Base-by-base conservation (phyloP, 2,888 invertebrate species). In the Drosophila rellima region DNA sequence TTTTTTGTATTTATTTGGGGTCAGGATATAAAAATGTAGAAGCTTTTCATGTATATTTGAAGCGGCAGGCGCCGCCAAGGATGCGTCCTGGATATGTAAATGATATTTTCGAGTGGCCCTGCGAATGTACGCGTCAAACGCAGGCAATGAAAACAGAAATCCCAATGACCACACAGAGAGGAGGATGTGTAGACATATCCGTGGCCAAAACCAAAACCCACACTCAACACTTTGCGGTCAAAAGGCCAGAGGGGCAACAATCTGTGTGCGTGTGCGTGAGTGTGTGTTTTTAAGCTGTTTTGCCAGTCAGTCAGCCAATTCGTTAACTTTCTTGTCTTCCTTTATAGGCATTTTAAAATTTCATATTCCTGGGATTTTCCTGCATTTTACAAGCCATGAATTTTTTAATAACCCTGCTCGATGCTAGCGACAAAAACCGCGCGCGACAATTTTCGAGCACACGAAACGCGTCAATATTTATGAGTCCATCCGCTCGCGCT, bases 301-400 rank as follows among this genome's bases (percentile, higher is more conserved):
- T 76, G 59, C 51, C 48, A 33, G 44, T 55, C 57, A 13, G 63
- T 11, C 39, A 23, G 74, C 47, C 79, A 77, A 73, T 69, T 70
- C 33, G 52, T 47, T 69, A 54, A 64, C 42, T 69, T 76, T 65
- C 70, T 68, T 71, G 65, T 66, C 70, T 71, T 65, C 71, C 74
- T 88, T 82, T 83, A 86, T 83, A 65, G 88, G 62, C 66, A 77
- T 83, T 82, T 88, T 88, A 88, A 86, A 86, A 80, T 82, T 83
- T 88, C 74, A 86, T 86, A 68, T 83, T 71, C 62, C 68, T 75
- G 89, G 84, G 84, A 84, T 87, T 83, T 84, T 78, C 87, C 72
- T 68, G 82, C 75, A 89, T 84, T 84, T 84, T 88, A 88, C 87
- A 88, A 88, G 89, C 71, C 80, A 84, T 88, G 83, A 87, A 84